Evolutionary conservation across 2,113 vertebrate genomes (phyloP), one percentile per base, ranked within the genome.

Genomic region (Paedocypris sp.): DNA sequence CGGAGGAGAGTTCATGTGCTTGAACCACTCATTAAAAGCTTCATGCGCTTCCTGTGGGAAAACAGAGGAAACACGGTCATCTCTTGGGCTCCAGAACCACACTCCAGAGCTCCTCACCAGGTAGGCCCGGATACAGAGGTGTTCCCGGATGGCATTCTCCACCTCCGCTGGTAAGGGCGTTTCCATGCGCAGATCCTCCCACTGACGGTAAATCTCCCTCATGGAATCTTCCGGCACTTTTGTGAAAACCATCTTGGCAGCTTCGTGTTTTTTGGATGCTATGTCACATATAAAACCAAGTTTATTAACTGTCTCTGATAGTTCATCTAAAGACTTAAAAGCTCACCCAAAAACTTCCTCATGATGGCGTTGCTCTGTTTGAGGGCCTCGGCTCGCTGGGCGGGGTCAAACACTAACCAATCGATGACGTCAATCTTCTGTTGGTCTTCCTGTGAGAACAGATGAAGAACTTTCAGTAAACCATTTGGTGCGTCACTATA

Each of bases 281-380:
- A 59, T n/a, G n/a, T n/a, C n/a, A n/a, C n/a, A n/a, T n/a, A n/a
- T n/a, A n/a, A n/a, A n/a, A n/a, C n/a, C n/a, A n/a, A n/a, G n/a
- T n/a, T n/a, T n/a, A n/a, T n/a, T n/a, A n/a, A n/a, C n/a, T n/a
- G n/a, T n/a, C n/a, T n/a, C n/a, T n/a, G n/a, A n/a, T n/a, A n/a
- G n/a, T n/a, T n/a, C n/a, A n/a, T n/a, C n/a, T n/a, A n/a, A n/a
- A n/a, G n/a, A n/a, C n/a, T 4, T 9, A 16, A 23, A 8, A 61
- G 19, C 75, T 33, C 88, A 98, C 95, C 93, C 70, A 98, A 80
- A 66, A 98, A 97, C 70, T 88, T 96, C 77, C 95, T 91, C 90
- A 98, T 99, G 77, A 99, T 98, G 33, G 90, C 92, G 64, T 98
- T 98, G 85, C 93, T 96, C 78, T 99, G 95, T 63, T 94, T 97